These are phyloP conservation scores for Sciurus niger DNA, from an alignment of 2,113 vertebrate genomes.

Conservation along the genomic window DNA sequence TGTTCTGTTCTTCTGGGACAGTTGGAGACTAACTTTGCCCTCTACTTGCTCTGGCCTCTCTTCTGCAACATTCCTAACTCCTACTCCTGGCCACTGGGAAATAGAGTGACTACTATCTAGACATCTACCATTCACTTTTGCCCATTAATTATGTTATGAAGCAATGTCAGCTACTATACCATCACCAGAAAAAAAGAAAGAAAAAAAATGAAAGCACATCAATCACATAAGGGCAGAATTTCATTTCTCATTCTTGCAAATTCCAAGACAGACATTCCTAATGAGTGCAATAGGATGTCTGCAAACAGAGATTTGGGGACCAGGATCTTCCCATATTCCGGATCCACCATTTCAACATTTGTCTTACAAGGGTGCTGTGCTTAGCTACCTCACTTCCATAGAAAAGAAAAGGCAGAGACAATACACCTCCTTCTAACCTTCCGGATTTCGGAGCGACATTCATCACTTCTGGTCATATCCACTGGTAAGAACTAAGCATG, in stretches of 20 bases:
- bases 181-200: background rate
- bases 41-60: background rate
- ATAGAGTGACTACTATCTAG: background rate
- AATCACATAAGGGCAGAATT: background rate
- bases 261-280: background rate
- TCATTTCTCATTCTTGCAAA: slow-evolving; percentile 22
- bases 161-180: background rate
- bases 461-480: background rate
- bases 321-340: background rate
- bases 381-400: background rate
- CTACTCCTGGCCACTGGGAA: background rate
- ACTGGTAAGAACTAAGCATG: background rate
- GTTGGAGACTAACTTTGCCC: background rate
- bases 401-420: background rate
- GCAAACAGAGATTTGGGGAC: background rate
- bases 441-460: background rate
- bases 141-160: background rate
- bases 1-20: background rate
- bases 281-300: background rate
- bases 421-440: background rate
- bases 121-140: background rate
- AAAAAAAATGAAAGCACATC: background rate
- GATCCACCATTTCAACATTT: background rate
- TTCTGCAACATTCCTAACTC: background rate
- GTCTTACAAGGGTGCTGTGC: background rate